These are phyloP conservation scores for Drosophila pseudoobscura DNA, from an alignment of 1,140 invertebrate genomes.

Conservation along the genomic window DNA sequence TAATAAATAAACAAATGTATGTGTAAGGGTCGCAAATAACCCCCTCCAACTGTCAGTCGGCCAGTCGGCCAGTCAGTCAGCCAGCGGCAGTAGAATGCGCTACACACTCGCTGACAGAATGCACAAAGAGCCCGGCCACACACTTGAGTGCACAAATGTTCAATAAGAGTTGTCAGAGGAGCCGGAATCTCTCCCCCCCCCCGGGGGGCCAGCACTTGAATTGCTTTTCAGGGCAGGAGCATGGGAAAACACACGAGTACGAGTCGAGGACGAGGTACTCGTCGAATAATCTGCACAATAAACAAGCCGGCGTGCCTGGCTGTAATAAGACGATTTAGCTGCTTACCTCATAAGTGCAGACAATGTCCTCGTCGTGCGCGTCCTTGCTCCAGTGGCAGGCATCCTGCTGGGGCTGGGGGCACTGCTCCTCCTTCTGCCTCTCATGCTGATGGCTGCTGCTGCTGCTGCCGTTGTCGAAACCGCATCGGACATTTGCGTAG, in stretches of 20 bases:
- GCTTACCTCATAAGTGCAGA: conserved; percentile 82
- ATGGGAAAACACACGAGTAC: too few species aligned
- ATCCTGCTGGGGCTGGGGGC: conserved; percentile 4
- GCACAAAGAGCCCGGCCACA: conserved; percentile 69
- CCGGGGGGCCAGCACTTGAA: conserved; percentile 43
- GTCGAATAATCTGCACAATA: conserved; percentile 76
- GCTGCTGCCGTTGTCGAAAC: conserved; percentile 49
- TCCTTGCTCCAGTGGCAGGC: conserved; percentile 33
- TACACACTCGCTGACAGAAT: conserved; percentile 34
- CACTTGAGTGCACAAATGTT: conserved; percentile 80
- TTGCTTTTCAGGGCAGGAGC: conserved; percentile 36
- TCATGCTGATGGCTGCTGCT: conserved; percentile 4
- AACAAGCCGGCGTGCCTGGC: conserved; percentile 53
- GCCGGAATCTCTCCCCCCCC: background rate
- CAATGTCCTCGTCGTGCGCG: conserved; percentile 62
- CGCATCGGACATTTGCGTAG: conserved; percentile 68
- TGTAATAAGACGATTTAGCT: conserved; percentile 72
- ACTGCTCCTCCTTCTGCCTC: conserved; percentile 13
- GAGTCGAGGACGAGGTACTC: conserved; percentile 21
- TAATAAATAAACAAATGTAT: conserved; percentile 78
- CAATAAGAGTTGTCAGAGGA: conserved; percentile 69
- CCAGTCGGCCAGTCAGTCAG: conserved; percentile 49
- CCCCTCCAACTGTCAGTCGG: conserved; percentile 49
- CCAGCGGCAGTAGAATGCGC: conserved; percentile 36
- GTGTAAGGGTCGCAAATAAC: conserved; percentile 23